phyloP scores from a whole-genome alignment of 2,113 vertebrate species.

The Actenoides lindsayi region DNA sequence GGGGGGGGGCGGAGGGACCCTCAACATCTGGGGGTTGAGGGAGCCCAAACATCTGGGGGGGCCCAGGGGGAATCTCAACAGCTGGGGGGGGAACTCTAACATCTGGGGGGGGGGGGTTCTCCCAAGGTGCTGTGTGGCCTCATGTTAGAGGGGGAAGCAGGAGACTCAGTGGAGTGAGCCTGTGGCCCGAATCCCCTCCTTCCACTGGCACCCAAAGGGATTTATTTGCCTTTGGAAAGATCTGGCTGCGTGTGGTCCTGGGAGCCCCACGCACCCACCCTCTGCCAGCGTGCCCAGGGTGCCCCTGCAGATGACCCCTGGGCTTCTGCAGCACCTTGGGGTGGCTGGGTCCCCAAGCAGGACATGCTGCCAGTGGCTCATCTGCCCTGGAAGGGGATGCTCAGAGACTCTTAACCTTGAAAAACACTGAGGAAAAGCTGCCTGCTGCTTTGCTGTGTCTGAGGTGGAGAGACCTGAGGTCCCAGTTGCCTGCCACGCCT shows the following conservation, averaged over 20 bases:
- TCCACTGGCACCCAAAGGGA: neutral
- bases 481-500: neutral
- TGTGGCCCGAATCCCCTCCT: neutral
- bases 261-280: no score
- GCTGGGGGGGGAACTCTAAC: no score
- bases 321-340: neutral
- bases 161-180: accelerated
- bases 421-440: accelerated
- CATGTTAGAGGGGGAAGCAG: accelerated
- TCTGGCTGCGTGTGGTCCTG: accelerated
- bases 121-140: accelerated
- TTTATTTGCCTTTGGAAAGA: neutral
- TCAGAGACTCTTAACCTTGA: neutral
- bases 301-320: neutral
- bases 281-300: accelerated
- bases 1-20: no score
- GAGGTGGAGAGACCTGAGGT: neutral
- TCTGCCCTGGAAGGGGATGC: neutral
- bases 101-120: neutral
- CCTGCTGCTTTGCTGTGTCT: neutral
- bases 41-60: no score
- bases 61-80: no score
- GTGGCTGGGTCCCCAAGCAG: neutral
- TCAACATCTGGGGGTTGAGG: no score
- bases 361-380: accelerated